A percentile compares a stretch with the other conserved stretches of the same genome.
Conservation (phyloP, 2,113 vertebrate species). For the Stegostoma tigrinum region DNA sequence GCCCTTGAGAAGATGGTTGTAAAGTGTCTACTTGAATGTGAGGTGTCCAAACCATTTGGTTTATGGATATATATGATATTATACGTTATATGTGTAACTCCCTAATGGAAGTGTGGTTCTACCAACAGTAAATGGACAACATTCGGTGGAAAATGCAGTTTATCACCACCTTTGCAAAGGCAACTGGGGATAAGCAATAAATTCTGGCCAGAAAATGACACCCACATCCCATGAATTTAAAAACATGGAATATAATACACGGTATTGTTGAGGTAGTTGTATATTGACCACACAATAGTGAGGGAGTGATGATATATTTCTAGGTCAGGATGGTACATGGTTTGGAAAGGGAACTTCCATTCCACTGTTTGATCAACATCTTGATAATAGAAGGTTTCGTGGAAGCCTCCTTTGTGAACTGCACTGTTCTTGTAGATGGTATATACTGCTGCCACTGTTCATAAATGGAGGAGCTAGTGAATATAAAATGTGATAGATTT, state of each 20-base stretch:
- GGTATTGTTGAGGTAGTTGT: neutral
- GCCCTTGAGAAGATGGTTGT: neutral
- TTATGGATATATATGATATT: neutral
- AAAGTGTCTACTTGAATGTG: neutral
- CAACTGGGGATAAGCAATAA: no score
- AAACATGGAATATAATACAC: no score
- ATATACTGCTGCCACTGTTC: neutral
- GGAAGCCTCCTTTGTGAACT: neutral
- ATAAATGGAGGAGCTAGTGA: neutral
- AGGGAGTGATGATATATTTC: neutral
- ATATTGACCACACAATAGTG: neutral
- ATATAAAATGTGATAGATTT: neutral
- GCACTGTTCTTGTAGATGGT: neutral
- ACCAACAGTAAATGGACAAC: no score
- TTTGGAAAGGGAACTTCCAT: neutral
- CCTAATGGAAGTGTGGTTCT: no score
- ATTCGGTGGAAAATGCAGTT: no score
- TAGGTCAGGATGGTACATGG: neutral
- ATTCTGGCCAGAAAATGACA: no score
- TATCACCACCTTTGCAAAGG: no score
- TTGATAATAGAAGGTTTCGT: neutral
- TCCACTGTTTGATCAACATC: no score
- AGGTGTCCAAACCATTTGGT: neutral
- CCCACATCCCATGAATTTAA: no score
- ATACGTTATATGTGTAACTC: no score